A percentile compares a stretch with the other conserved stretches of the same genome.
These are phyloP conservation scores for Pocillopora damicornis DNA, from an alignment of 64 coral and sea anemone species.

Conservation along the genomic window DNA sequence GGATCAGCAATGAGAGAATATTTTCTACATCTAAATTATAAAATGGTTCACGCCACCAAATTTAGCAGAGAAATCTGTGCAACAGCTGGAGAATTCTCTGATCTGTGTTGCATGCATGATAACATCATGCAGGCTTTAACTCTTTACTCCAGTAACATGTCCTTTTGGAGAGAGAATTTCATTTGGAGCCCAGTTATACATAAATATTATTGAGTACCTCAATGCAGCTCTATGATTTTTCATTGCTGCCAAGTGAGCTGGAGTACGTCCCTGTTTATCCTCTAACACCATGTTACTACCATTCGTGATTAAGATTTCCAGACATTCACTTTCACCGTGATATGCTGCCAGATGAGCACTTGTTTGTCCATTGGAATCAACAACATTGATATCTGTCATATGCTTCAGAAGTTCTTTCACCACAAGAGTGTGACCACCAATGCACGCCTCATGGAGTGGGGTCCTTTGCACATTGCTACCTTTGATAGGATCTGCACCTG, in stretches of 20 bases:
- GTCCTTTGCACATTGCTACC: conserved; percentile 74
- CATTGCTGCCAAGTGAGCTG: conserved; percentile 82
- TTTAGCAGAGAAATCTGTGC: too few relatives aligned
- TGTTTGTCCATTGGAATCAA: conserved; percentile 81
- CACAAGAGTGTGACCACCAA: conserved; percentile 68
- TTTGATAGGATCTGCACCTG: conserved; percentile 81
- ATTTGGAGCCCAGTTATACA: too few relatives aligned
- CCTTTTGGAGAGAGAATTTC: background rate
- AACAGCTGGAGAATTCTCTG: too few relatives aligned
- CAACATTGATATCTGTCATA: conserved; percentile 58
- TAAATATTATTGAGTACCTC: conserved; percentile 34
- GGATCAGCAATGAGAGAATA: too few relatives aligned
- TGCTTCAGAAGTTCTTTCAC: conserved; percentile 63
- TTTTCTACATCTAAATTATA: too few relatives aligned
- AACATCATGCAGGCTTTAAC: too few relatives aligned
- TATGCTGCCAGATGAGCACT: conserved; percentile 89
- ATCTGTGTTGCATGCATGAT: too few relatives aligned
- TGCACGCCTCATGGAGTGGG: conserved; percentile 91
- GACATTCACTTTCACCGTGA: conserved; percentile 87
- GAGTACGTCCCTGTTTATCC: conserved; percentile 77
- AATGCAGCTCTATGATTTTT: conserved; percentile 70
- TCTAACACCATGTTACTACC: conserved; percentile 56
- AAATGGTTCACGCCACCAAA: too few relatives aligned
- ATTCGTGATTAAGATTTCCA: conserved; percentile 62
- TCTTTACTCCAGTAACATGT: background rate